phyloP scores from a whole-genome alignment of 2,888 invertebrate species.

The Phyllotreta cruciferae region DNA sequence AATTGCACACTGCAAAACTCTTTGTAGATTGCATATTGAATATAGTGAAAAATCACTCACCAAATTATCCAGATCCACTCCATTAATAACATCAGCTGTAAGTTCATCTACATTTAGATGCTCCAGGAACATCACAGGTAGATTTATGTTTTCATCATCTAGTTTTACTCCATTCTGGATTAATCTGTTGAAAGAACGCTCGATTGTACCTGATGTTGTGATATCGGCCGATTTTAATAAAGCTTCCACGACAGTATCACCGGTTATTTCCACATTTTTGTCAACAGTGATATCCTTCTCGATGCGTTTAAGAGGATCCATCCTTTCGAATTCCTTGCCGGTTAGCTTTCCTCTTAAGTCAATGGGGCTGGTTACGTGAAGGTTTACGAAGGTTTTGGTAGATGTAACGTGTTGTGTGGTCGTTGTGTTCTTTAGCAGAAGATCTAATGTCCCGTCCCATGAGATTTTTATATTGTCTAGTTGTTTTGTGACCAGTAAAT shows the following conservation, averaged over 20 bases:
- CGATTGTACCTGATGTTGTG: constrained; percentile 39
- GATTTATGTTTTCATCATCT: constrained; percentile 51
- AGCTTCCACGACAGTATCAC: constrained; percentile 61
- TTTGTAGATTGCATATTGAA: too few relatives aligned
- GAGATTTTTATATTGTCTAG: constrained; percentile 62
- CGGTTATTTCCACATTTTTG: constrained; percentile 60
- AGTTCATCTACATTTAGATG: constrained; percentile 54
- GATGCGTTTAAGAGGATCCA: constrained; percentile 61
- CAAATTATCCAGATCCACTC: constrained; percentile 51
- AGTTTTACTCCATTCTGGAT: constrained; percentile 53
- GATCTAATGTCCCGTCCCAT: constrained; percentile 57
- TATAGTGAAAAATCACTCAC: too few relatives aligned
- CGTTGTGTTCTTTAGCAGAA: constrained; percentile 58
- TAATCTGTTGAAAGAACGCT: constrained; percentile 53
- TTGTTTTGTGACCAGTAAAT: constrained; percentile 57
- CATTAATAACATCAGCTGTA: constrained; percentile 59
- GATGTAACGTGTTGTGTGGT: constrained; percentile 60
- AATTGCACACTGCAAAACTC: too few relatives aligned
- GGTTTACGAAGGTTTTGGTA: constrained; percentile 58
- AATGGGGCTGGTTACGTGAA: constrained; percentile 61
- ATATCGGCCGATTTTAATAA: constrained; percentile 56
- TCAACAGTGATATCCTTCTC: constrained; percentile 57
- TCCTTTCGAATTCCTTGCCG: constrained; percentile 57
- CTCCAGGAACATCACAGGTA: constrained; percentile 53
- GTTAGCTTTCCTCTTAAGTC: constrained; percentile 59